A percentile compares a stretch with the other conserved stretches of the same genome.
phyloP scores from a whole-genome alignment of 2,113 vertebrate species.

The Puma concolor region DNA sequence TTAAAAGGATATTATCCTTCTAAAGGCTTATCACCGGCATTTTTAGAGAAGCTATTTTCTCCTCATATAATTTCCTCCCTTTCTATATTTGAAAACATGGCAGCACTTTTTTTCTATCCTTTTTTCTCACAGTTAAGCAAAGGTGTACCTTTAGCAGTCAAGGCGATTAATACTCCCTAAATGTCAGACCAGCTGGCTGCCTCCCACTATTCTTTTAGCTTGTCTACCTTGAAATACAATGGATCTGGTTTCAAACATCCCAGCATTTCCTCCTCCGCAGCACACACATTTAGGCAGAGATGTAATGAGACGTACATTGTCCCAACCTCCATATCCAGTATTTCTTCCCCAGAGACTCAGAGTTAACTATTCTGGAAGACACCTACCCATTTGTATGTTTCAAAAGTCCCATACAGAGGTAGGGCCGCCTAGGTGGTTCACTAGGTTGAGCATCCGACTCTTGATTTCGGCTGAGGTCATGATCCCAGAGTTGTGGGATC shows the following conservation, averaged over 20 bases:
- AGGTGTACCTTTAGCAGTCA: neutral
- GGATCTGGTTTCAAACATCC: neutral
- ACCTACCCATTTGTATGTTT: neutral
- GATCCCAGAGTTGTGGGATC: too few species aligned
- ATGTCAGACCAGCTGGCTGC: neutral
- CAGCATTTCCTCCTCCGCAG: neutral
- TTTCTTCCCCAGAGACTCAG: neutral
- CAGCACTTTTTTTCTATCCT: neutral
- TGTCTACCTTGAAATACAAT: neutral
- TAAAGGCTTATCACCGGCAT: neutral
- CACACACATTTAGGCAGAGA: neutral
- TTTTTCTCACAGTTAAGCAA: constrained; percentile 23
- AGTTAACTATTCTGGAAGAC: neutral
- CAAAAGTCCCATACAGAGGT: neutral
- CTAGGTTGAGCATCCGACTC: too few species aligned
- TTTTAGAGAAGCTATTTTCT: neutral
- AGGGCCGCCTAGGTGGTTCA: too few species aligned
- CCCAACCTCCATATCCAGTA: neutral
- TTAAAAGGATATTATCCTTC: neutral
- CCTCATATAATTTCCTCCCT: neutral
- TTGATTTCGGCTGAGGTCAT: too few species aligned
- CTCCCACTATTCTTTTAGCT: neutral
- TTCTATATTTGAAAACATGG: neutral
- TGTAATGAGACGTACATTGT: neutral
- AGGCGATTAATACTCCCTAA: neutral